These are phyloP conservation scores for Lasioglossum lativentre DNA, from an alignment of 2,888 invertebrate genomes.

Conservation along the genomic window DNA sequence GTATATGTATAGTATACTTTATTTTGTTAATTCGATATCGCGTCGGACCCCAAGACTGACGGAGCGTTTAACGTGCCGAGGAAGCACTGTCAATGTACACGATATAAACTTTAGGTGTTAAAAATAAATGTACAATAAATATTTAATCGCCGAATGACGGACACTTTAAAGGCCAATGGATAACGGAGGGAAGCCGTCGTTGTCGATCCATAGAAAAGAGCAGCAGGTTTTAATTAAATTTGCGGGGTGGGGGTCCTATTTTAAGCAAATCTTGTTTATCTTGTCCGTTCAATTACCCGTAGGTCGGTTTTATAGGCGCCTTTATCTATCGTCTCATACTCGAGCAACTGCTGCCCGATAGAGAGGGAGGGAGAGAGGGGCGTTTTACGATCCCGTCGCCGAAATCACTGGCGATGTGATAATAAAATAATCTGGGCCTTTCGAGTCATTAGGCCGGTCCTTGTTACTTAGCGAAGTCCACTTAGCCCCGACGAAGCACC, in stretches of 20 bases:
- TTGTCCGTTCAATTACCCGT: slow-evolving; percentile 67
- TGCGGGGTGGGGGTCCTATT: slow-evolving; percentile 39
- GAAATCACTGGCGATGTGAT: slow-evolving; percentile 84
- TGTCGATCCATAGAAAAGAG: not conserved
- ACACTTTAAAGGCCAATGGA: not conserved
- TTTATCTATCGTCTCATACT: slow-evolving; percentile 64
- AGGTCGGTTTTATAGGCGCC: slow-evolving; percentile 61
- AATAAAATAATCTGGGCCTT: slow-evolving; percentile 84
- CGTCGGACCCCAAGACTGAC: too few species aligned
- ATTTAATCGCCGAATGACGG: not conserved
- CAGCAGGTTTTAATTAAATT: slow-evolving; percentile 52
- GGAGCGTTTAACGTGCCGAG: too few species aligned
- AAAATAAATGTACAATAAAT: not conserved
- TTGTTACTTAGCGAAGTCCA: slow-evolving; percentile 82
- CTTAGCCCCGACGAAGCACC: slow-evolving; percentile 72
- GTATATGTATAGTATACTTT: too few species aligned
- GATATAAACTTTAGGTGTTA: not conserved
- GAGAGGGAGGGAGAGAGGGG: slow-evolving; percentile 42
- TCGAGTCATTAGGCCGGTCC: slow-evolving; percentile 83
- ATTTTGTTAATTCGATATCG: too few species aligned
- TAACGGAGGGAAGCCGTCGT: not conserved
- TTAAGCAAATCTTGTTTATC: slow-evolving; percentile 57
- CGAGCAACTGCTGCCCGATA: slow-evolving; percentile 45
- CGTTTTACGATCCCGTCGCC: slow-evolving; percentile 79
- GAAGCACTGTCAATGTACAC: not conserved